Percentiles rank a stretch among this genome's conserved stretches.
phyloP scores from a whole-genome alignment of 2,113 vertebrate genomes.

The Lethenteron camtschaticum region DNA sequence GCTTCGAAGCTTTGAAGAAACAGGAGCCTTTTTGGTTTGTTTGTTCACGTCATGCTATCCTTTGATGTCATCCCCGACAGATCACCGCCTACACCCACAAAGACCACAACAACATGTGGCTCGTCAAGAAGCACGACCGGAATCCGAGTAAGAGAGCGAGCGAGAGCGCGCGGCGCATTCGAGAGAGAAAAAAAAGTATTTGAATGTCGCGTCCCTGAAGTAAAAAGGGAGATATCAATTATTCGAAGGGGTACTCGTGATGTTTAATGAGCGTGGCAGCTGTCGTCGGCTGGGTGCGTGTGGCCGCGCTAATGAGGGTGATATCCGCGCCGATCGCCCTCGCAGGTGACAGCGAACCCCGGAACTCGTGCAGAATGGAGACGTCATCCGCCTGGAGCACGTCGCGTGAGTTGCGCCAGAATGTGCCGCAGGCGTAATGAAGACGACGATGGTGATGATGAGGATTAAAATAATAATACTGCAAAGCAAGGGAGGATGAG shows the following conservation, averaged over 20 bases:
- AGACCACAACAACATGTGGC: constrained; percentile 86
- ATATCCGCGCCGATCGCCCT: background rate
- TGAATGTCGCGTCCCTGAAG: no score
- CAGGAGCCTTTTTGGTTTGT: constrained; percentile 1
- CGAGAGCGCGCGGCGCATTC: no score
- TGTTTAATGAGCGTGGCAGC: no score
- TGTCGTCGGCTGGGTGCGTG: no score
- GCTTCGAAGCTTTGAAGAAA: no score
- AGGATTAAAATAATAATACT: background rate
- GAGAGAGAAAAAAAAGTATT: no score
- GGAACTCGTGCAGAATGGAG: constrained; percentile 53
- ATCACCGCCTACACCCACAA: constrained; percentile 88
- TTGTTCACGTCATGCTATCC: constrained; percentile 7
- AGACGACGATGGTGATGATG: background rate
- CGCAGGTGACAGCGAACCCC: constrained; percentile 17
- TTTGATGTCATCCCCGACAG: constrained; percentile 17
- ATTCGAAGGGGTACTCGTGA: no score
- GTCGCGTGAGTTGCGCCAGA: constrained; percentile 35
- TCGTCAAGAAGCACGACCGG: constrained; percentile 44
- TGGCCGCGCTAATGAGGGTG: no score
- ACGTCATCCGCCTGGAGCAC: constrained; percentile 48
- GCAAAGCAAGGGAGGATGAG: background rate
- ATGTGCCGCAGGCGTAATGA: background rate
- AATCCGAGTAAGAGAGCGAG: constrained; percentile 30
- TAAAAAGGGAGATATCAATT: no score